phyloP scores from a whole-genome alignment of 2,113 vertebrate genomes.

The Ellobius talpinus region DNA sequence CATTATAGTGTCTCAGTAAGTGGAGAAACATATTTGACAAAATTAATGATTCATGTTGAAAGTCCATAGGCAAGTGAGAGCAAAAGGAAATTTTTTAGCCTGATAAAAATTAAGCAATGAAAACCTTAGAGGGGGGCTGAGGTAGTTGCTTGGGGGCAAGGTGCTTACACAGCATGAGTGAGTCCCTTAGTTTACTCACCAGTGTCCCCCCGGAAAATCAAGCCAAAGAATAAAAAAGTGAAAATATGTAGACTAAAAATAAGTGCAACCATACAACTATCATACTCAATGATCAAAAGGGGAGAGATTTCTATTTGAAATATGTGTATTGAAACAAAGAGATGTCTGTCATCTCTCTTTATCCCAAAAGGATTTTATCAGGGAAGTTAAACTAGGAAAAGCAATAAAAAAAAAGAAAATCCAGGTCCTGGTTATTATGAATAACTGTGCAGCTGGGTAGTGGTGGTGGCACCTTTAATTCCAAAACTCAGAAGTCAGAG shows the following conservation, averaged over 20 bases:
- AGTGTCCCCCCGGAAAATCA: background rate
- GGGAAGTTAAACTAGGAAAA: conserved; percentile 38
- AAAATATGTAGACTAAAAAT: background rate
- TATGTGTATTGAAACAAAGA: background rate
- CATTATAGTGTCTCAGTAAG: background rate
- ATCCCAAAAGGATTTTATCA: conserved; percentile 30
- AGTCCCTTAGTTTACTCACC: background rate
- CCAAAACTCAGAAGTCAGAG: too few species aligned
- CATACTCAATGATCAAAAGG: background rate
- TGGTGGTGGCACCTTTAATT: too few species aligned
- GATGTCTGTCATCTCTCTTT: background rate
- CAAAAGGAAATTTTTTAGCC: background rate
- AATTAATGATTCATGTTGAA: conserved; percentile 9
- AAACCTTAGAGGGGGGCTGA: background rate
- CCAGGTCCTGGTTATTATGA: too few species aligned
- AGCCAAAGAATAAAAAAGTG: background rate
- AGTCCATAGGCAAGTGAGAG: background rate
- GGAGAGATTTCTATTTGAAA: background rate
- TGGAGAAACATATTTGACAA: background rate
- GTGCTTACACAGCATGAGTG: rapidly evolving
- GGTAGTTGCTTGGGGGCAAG: rapidly evolving
- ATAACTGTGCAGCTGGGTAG: too few species aligned
- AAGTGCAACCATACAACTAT: background rate
- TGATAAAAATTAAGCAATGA: background rate
- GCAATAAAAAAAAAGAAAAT: too few species aligned